phyloP scores from a whole-genome alignment of 2,888 invertebrate genomes.

The Scaptomyza flava region DNA sequence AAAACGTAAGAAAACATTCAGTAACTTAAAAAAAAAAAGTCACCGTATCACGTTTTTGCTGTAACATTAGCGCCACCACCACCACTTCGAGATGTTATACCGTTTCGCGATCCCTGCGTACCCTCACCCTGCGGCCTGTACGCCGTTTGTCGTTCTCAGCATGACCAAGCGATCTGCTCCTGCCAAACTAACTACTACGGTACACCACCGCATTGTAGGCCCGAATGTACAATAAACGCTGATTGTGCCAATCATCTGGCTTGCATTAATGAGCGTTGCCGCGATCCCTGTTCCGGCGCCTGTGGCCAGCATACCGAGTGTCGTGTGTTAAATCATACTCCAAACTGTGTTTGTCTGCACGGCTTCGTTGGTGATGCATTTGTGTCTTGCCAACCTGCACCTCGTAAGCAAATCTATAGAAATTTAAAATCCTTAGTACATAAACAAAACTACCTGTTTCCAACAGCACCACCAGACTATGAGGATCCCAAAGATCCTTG shows the following conservation, averaged over 20 bases:
- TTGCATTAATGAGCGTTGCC: constrained; percentile 91
- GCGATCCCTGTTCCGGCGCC: constrained; percentile 92
- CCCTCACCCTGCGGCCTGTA: constrained; percentile 89
- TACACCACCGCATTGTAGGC: constrained; percentile 89
- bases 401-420: constrained; percentile 54
- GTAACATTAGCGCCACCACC: constrained; percentile 59
- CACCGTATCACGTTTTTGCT: constrained; percentile 11
- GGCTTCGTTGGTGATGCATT: constrained; percentile 91
- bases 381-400: constrained; percentile 84
- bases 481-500: constrained; percentile 85
- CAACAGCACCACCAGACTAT: constrained; percentile 60
- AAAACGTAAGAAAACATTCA: constrained; percentile 83
- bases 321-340: constrained; percentile 89
- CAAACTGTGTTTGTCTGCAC: constrained; percentile 89
- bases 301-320: constrained; percentile 89
- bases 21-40: neutral
- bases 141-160: constrained; percentile 87
- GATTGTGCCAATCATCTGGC: constrained; percentile 91
- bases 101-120: constrained; percentile 86
- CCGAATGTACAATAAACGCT: constrained; percentile 89
- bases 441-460: neutral
- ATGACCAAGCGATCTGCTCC: constrained; percentile 87
- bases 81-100: constrained; percentile 61
- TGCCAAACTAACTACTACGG: constrained; percentile 89
- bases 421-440: neutral